Conservation (phyloP, 2,888 invertebrate genomes). For the Phragmatobia fuliginosa region DNA sequence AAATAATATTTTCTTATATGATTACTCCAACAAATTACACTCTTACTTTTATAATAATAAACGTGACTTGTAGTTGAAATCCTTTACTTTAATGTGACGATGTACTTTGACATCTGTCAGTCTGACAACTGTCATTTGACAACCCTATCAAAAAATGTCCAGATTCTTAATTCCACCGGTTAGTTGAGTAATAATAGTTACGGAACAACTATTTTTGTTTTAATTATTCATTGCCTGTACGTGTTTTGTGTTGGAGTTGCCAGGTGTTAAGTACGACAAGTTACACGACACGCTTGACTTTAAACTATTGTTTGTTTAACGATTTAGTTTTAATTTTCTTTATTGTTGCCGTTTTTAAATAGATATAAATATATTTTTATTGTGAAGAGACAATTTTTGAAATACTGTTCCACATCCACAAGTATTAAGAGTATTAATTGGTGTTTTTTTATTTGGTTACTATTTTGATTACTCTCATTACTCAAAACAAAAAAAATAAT, state of each 20-base stretch:
- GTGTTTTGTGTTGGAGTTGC: conserved; percentile 12
- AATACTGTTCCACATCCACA: no score
- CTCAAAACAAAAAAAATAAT: no score
- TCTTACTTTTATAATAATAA: neutral
- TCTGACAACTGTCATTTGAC: neutral
- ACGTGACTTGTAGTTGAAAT: neutral
- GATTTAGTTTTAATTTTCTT: conserved; percentile 1
- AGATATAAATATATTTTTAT: no score
- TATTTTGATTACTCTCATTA: neutral
- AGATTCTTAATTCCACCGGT: conserved; percentile 16
- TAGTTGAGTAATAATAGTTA: conserved; percentile 23
- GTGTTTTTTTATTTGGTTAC: neutral
- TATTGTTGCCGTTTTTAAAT: neutral
- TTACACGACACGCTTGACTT: conserved; percentile 4
- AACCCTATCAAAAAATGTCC: conserved; percentile 20
- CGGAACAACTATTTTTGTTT: conserved; percentile 24
- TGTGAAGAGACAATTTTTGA: no score
- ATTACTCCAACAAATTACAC: neutral
- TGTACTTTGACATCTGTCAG: neutral
- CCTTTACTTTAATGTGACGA: neutral
- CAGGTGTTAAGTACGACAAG: conserved; percentile 7
- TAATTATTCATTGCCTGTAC: conserved; percentile 22
- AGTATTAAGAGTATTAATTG: neutral
- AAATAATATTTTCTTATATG: neutral
- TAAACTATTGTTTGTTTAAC: conserved; percentile 10